Conservation (phyloP, 2,888 invertebrate genomes). For the Pachydiplax longipennis region DNA sequence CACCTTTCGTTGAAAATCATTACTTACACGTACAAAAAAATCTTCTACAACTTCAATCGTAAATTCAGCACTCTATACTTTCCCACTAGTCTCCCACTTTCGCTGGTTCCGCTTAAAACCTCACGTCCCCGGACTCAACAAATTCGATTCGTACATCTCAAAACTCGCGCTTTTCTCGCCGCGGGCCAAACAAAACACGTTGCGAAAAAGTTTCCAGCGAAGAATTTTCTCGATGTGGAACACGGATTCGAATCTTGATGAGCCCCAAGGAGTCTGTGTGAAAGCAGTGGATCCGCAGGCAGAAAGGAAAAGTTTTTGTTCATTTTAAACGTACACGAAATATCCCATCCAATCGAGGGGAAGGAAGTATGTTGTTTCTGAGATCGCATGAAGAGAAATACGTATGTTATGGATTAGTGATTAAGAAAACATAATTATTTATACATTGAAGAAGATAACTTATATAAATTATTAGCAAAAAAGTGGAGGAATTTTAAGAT, state of each 20-base stretch:
- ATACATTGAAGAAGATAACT: no score
- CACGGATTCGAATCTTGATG: constrained; percentile 5
- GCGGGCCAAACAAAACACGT: neutral
- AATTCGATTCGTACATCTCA: neutral
- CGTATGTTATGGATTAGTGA: no score
- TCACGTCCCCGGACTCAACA: neutral
- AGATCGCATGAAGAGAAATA: neutral
- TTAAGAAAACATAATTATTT: no score
- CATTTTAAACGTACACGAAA: neutral
- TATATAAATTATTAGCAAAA: no score
- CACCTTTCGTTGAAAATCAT: no score
- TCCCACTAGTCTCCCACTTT: neutral
- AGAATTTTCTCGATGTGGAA: neutral
- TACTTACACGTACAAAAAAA: no score
- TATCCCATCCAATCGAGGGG: neutral
- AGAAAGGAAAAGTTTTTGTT: neutral
- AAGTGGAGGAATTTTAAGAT: no score
- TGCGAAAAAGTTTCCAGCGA: neutral
- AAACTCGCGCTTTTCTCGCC: neutral
- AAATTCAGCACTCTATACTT: no score
- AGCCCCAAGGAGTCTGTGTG: neutral
- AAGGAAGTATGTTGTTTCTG: no score
- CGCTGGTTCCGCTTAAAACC: neutral
- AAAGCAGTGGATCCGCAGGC: neutral
- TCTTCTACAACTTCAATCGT: no score